These are phyloP conservation scores for Galerucella pusilla DNA, from an alignment of 2,888 invertebrate species.

Conservation along the genomic window DNA sequence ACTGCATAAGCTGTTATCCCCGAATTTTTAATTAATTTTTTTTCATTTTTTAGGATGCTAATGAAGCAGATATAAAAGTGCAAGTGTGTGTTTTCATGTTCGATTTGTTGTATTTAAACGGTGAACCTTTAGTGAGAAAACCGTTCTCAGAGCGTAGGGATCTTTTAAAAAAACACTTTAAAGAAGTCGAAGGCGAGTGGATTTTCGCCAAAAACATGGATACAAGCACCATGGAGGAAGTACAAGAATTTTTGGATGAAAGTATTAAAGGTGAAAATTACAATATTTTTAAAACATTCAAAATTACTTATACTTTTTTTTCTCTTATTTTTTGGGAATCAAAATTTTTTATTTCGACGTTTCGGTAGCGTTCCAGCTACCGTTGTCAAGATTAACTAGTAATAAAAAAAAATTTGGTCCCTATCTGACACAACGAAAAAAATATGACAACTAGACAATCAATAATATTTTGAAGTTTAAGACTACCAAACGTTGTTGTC, in stretches of 20 bases:
- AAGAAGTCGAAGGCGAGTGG: conserved; percentile 83
- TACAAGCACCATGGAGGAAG: conserved; percentile 88
- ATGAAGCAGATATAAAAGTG: conserved; percentile 80
- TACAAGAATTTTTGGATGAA: conserved; percentile 93
- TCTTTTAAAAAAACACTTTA: conserved; percentile 78
- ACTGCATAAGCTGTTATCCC: not conserved
- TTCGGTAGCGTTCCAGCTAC: too few relatives aligned
- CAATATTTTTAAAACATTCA: conserved; percentile 9
- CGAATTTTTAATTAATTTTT: not conserved
- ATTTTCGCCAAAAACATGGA: conserved; percentile 87
- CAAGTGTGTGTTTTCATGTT: conserved; percentile 93
- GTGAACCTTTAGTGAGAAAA: conserved; percentile 80
- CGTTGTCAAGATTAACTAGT: too few relatives aligned
- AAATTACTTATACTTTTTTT: not conserved
- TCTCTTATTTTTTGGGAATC: conserved; percentile 23
- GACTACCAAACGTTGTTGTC: too few relatives aligned
- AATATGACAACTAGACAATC: too few relatives aligned
- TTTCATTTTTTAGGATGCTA: conserved; percentile 73
- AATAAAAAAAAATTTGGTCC: too few relatives aligned
- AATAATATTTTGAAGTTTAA: too few relatives aligned
- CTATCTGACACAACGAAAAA: too few relatives aligned
- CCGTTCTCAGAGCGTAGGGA: conserved; percentile 81
- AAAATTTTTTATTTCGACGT: too few relatives aligned
- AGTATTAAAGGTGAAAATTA: conserved; percentile 80
- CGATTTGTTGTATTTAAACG: conserved; percentile 94